phyloP scores from a whole-genome alignment of 1,140 invertebrate species.

The Macrocentrus cingulum region DNA sequence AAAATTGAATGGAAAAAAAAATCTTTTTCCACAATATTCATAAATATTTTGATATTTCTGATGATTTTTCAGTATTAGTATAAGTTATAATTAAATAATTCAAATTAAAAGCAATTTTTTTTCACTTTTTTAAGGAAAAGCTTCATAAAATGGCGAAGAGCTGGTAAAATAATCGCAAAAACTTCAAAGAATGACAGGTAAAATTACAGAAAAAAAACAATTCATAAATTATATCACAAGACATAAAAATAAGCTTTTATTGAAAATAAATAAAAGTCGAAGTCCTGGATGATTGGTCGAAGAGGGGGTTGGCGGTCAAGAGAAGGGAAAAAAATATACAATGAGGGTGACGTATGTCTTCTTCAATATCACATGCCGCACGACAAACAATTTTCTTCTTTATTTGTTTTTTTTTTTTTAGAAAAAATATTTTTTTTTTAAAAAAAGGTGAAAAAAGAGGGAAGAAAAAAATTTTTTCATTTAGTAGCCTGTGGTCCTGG shows the following conservation, averaged over 20 bases:
- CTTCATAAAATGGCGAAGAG: too few species aligned
- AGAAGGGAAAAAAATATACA: conserved; percentile 37
- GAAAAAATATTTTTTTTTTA: background rate
- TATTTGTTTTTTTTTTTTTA: conserved; percentile 5
- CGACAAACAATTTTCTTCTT: conserved; percentile 24
- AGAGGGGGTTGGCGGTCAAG: conserved; percentile 20
- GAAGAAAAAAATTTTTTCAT: background rate
- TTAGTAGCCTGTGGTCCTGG: background rate
- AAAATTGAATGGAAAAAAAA: too few species aligned
- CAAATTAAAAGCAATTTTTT: too few species aligned
- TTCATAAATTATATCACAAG: conserved; percentile 43
- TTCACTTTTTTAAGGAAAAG: too few species aligned
- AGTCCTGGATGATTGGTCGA: conserved; percentile 30
- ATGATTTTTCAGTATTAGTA: too few species aligned
- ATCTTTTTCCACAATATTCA: too few species aligned
- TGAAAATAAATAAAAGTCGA: conserved; percentile 55
- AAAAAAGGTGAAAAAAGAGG: background rate
- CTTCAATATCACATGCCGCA: conserved; percentile 47
- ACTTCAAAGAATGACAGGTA: background rate
- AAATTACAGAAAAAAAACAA: conserved; percentile 13
- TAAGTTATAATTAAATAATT: too few species aligned
- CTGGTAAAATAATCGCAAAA: background rate
- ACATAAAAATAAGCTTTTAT: conserved; percentile 54
- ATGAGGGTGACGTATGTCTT: conserved; percentile 35
- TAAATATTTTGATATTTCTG: too few species aligned